Conservation (phyloP, 2,797 vertebrate genomes). For the Schizothorax lantsangensis region DNA sequence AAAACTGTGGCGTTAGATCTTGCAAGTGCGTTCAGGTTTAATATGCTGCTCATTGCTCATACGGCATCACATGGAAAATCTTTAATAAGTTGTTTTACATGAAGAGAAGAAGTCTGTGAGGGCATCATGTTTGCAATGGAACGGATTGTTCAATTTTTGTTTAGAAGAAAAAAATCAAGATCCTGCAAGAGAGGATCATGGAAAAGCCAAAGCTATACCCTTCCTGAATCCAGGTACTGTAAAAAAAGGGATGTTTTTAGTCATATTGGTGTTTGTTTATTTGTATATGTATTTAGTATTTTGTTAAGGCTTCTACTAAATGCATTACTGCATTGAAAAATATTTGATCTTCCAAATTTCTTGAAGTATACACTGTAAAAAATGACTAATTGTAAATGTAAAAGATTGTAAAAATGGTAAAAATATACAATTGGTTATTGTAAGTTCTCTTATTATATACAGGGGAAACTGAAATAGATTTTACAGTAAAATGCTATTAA, state of each 20-base stretch:
- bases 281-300: not conserved
- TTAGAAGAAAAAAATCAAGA: conserved; percentile 67
- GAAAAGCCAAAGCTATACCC: conserved; percentile 74
- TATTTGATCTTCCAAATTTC: not conserved
- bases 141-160: conserved; percentile 73
- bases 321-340: not conserved
- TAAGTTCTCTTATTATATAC: not conserved
- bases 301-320: not conserved
- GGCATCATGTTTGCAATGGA: conserved; percentile 73
- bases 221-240: conserved; percentile 74
- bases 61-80: not conserved
- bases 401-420: not conserved
- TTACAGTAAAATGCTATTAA: not conserved
- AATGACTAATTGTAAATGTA: not conserved
- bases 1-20: not conserved
- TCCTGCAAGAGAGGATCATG: conserved; percentile 72
- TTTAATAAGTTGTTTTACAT: conserved; percentile 13
- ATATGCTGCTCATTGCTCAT: conserved; percentile 1
- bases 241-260: not conserved
- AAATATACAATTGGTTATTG: not conserved
- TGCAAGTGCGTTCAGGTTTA: conserved; percentile 4
- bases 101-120: not conserved
- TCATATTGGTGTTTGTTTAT: not conserved
- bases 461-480: not conserved
- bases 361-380: not conserved